phyloP scores from a whole-genome alignment of 30 jellyfish, hydroid and myxozoan species.

The Aurelia aurita complex sp. Pacific region DNA sequence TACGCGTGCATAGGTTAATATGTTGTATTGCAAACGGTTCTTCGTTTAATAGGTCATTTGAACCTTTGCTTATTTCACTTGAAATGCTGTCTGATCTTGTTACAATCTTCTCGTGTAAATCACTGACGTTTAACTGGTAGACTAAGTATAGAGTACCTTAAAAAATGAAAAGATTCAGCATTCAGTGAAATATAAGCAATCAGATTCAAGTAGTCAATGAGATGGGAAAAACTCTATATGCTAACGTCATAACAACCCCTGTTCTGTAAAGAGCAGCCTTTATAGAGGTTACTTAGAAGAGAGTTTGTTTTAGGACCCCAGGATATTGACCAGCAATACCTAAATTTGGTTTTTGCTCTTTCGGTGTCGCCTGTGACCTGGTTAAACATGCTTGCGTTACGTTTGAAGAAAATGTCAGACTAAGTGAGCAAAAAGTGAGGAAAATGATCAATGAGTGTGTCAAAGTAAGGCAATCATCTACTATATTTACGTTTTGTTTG shows the following conservation, averaged over 20 bases:
- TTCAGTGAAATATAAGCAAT: too few species aligned
- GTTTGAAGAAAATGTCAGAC: conserved; percentile 19
- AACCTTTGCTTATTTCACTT: conserved; percentile 82
- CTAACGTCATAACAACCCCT: too few species aligned
- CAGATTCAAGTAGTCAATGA: too few species aligned
- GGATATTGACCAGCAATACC: conserved; percentile 88
- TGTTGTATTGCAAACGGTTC: conserved; percentile 94
- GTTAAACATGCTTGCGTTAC: conserved; percentile 5
- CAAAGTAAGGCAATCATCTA: too few species aligned
- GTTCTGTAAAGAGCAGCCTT: too few species aligned
- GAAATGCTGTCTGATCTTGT: conserved; percentile 64
- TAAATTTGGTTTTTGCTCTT: conserved; percentile 46
- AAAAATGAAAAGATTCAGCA: too few species aligned
- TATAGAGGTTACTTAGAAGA: too few species aligned
- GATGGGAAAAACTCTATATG: too few species aligned
- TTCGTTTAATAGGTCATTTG: conserved; percentile 70
- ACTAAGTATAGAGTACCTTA: conserved; percentile 51
- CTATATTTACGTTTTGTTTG: too few species aligned
- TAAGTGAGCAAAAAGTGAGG: neutral
- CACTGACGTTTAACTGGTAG: conserved; percentile 77
- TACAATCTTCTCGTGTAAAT: conserved; percentile 58
- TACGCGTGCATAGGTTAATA: conserved; percentile 60
- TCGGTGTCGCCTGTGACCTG: conserved; percentile 88
- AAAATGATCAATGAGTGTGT: too few species aligned
- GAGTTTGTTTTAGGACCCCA: conserved; percentile 1